Base-by-base conservation (phyloP, 2,888 invertebrate species). In the Drosophila nr. perissopoda region DNA sequence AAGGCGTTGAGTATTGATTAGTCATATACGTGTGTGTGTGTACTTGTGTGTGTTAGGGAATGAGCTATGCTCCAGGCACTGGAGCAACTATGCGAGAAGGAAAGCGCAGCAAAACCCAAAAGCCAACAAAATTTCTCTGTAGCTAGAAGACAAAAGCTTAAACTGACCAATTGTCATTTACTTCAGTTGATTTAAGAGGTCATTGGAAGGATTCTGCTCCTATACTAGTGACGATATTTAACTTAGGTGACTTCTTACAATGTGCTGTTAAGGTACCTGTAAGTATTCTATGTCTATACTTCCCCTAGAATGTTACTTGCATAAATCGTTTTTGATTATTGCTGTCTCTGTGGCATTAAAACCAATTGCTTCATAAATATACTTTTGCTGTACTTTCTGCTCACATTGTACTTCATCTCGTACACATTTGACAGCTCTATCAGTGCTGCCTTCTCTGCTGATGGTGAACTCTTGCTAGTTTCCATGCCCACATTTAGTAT, bases 1-100 rank as follows among this genome's bases (percentile, higher is more conserved):
- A 77, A 90, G 89, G 81, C 90, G 88, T 90, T 80, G 74, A 77
- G 60, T 68, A 86, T 91, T 85, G 87, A 91, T 92, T 91, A 85
- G 87, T 89, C 84, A 90, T 80, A 82, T 72, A 61, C 64, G 36
- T 36, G 13, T 13, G 10, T 64, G 45, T 36, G 36, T 13, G 42
- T 42, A 13, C 4, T 21, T 25, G 21, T 45, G 45, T 82, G 84
- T 72, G 40, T 13, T 25, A 49, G 18, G 27, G 40, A 42, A 45
- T 42, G 33, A 42, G 34, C 34, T 48, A 25, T 61, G 78, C 71
- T 61, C 25, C 64, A 75, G 70, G 71, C 66, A 52, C 45, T 57
- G 60, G 10, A 48, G 42, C 27, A 53, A 34, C 48, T 49, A 36
- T 33, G 53, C 33, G 52, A n/a, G 42, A 33, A 51, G 38, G 61